Percentiles rank a stretch among this genome's conserved stretches.
Evolutionary conservation across 1,140 invertebrate species (phyloP).

Genomic region (Oryzaephilus surinamensis): DNA sequence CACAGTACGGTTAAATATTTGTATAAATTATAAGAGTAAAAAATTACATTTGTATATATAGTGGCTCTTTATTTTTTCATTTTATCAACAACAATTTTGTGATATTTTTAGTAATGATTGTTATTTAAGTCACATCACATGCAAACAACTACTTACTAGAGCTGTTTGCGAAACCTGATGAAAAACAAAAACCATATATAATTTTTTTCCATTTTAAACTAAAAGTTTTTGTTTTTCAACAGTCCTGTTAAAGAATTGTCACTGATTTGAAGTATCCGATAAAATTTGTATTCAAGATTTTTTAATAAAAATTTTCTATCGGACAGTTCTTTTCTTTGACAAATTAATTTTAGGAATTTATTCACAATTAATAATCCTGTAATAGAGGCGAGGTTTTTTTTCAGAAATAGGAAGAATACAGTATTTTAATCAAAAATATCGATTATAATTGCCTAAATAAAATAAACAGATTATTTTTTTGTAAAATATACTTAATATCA

Average conservation of each 20-base stretch:
- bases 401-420: conserved; percentile 33
- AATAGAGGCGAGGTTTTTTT: conserved; percentile 29
- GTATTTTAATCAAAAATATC: conserved; percentile 35
- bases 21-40: conserved; percentile 12
- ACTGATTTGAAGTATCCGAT: neutral
- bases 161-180: conserved; percentile 25
- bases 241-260: conserved; percentile 23
- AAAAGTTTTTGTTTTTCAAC: conserved; percentile 20
- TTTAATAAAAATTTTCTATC: neutral
- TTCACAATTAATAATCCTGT: conserved; percentile 32
- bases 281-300: neutral
- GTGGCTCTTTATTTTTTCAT: conserved; percentile 36
- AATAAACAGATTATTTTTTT: too few species aligned
- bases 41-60: conserved; percentile 24
- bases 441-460: too few species aligned
- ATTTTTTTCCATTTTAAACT: too few species aligned
- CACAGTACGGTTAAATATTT: conserved; percentile 9
- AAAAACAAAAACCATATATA: conserved; percentile 16
- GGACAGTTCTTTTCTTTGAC: neutral
- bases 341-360: conserved; percentile 21
- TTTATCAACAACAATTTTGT: conserved; percentile 39
- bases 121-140: conserved; percentile 37
- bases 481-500: too few species aligned
- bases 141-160: conserved; percentile 29
- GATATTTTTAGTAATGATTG: conserved; percentile 39